A percentile compares a stretch with the other conserved stretches of the same genome.
Conservation (phyloP, 2,888 invertebrate species). For the Ectemnius lituratus region DNA sequence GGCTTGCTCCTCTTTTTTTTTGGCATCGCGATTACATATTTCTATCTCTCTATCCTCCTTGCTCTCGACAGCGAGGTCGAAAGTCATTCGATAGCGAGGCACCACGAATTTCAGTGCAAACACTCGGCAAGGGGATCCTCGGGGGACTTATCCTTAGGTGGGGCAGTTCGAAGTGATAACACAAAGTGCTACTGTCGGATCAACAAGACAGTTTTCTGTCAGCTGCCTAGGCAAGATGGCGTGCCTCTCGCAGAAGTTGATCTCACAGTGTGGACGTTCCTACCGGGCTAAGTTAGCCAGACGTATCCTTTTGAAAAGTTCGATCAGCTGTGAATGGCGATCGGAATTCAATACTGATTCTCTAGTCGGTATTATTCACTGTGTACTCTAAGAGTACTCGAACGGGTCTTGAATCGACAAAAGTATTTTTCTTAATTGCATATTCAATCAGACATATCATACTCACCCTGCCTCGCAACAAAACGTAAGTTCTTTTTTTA, state of each 20-base stretch:
- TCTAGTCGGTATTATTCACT: too few relatives aligned
- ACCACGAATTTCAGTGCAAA: background rate
- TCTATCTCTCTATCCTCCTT: too few relatives aligned
- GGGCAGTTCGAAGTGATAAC: constrained; percentile 8
- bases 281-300: constrained; percentile 45
- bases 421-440: constrained; percentile 39
- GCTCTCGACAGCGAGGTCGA: background rate
- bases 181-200: background rate
- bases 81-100: constrained; percentile 17
- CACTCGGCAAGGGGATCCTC: background rate
- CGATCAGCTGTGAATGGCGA: background rate
- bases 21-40: too few relatives aligned
- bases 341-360: too few relatives aligned
- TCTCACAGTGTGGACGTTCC: constrained; percentile 47
- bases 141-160: constrained; percentile 1
- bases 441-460: constrained; percentile 59
- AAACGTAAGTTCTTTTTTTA: constrained; percentile 60
- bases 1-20: too few relatives aligned
- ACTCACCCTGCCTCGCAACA: constrained; percentile 42
- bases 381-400: background rate
- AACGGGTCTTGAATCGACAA: background rate
- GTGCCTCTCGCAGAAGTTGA: constrained; percentile 47
- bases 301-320: constrained; percentile 70
- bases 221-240: constrained; percentile 61
- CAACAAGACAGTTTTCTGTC: constrained; percentile 47